Base-by-base conservation (phyloP, 2,888 invertebrate species). In the Ptychoptera albimana region DNA sequence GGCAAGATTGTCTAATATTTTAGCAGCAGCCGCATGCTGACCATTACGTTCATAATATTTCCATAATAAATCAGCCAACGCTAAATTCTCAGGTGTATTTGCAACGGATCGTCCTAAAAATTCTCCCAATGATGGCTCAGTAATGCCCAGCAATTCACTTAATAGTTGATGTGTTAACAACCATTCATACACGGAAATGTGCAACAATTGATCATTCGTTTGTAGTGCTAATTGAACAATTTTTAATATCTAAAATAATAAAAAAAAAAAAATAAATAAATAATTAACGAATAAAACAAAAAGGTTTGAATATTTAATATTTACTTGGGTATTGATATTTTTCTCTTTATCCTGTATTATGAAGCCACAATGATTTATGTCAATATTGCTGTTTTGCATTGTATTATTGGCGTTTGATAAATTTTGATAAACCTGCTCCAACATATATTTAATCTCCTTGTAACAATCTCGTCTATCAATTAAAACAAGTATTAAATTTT, bases 101-200 rank as follows among this genome's bases (percentile, higher is more conserved):
- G 60, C 55, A 2, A 64, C 66, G 42, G 64, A 65, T 13, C 63
- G 60, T 12, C 64, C 59, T 34, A 69, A 52, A 52, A 67, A 58
- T 52, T 64, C 63, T 45, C 68, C 61, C 48, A 64, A 51, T 12
- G 64, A 44, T 61, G 72, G 50, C 61, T 69, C 53, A 64, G 70
- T 41, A 70, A 74, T 43, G 66, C 74, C 66, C 23, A 75, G 52
- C 38, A 87, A 58, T 55, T 85, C 83, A 54, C 72, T 68, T 37
- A 79, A 74, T 58, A 87, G 72, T 51, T 81, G 74, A 59, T 82
- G 80, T 1, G 75, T 72, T 50, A 91, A 77, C 59, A 96, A 76
- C 96, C 96, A 96, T 54, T 91, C 85, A 60, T 94, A 97, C 1
- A 97, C 72, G 0, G 87, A 79, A 0, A 87, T 81, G 57, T 97